Conservation (phyloP, 2,888 invertebrate genomes). For the Julus scandinavius region DNA sequence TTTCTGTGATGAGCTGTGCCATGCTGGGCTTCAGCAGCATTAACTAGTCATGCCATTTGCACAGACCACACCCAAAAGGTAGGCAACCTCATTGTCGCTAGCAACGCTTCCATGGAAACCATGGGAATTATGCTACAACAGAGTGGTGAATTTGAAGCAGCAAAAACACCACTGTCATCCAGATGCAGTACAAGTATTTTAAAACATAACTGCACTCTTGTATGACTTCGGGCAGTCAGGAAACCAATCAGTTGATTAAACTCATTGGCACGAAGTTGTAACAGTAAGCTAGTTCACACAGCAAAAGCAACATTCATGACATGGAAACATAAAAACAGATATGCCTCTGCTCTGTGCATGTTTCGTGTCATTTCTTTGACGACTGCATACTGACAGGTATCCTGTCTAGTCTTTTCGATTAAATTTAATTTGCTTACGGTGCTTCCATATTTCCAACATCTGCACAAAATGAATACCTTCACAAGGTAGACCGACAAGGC, state of each 20-base stretch:
- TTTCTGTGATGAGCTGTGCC: conserved; percentile 3
- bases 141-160: neutral
- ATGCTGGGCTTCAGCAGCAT: conserved; percentile 34
- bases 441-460: neutral
- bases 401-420: neutral
- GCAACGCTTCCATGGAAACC: neutral
- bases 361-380: no score
- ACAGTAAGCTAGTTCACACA: no score
- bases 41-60: conserved; percentile 39
- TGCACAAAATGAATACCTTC: neutral
- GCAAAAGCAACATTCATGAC: no score
- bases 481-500: neutral
- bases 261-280: no score
- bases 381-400: neutral
- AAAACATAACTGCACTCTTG: neutral
- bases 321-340: no score
- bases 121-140: neutral
- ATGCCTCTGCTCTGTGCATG: no score
- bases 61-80: conserved; percentile 38
- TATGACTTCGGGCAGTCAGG: neutral
- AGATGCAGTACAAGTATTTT: neutral
- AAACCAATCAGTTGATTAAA: neutral
- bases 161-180: neutral
- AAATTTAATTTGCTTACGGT: neutral
- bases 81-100: conserved; percentile 11